A percentile compares a stretch with the other conserved stretches of the same genome.
phyloP scores from a whole-genome alignment of 2,113 vertebrate genomes.

The Cyprinodon variegatus region DNA sequence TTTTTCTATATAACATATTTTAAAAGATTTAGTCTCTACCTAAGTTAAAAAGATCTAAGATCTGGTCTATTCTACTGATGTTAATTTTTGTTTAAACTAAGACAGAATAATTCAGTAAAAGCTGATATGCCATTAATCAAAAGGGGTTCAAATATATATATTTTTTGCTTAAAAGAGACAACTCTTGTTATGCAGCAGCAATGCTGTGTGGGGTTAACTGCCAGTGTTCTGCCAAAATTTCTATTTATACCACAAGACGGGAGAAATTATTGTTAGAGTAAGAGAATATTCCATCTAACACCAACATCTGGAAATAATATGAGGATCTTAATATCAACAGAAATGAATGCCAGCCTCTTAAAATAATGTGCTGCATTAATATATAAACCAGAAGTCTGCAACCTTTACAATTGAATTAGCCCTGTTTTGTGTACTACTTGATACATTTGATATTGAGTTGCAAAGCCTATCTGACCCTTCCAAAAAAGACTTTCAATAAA shows the following conservation, averaged over 20 bases:
- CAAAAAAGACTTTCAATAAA: no score
- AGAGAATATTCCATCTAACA: constrained; percentile 5
- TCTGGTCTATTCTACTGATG: not conserved
- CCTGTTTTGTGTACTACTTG: no score
- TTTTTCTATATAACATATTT: not conserved
- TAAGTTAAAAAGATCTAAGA: not conserved
- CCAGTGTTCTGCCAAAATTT: constrained; percentile 6
- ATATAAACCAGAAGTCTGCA: not conserved
- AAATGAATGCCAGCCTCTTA: not conserved
- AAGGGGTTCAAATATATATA: not conserved
- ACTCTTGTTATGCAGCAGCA: not conserved
- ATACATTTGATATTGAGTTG: no score
- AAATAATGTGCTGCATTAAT: constrained; percentile 8
- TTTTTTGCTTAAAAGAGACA: not conserved
- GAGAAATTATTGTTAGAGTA: constrained; percentile 6
- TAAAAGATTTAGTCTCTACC: not conserved
- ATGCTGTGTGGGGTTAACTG: constrained; percentile 9
- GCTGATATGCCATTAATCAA: not conserved
- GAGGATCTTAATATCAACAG: not conserved
- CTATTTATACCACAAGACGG: constrained; percentile 12
- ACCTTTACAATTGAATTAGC: no score
- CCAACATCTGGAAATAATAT: constrained; percentile 6
- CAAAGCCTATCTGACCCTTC: no score
- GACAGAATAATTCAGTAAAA: not conserved
- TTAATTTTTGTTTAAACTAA: not conserved